Evolutionary conservation across 2,888 invertebrate genomes (phyloP), one percentile per base, ranked within the genome.

Genomic region (Ormyrus nitidulus): DNA sequence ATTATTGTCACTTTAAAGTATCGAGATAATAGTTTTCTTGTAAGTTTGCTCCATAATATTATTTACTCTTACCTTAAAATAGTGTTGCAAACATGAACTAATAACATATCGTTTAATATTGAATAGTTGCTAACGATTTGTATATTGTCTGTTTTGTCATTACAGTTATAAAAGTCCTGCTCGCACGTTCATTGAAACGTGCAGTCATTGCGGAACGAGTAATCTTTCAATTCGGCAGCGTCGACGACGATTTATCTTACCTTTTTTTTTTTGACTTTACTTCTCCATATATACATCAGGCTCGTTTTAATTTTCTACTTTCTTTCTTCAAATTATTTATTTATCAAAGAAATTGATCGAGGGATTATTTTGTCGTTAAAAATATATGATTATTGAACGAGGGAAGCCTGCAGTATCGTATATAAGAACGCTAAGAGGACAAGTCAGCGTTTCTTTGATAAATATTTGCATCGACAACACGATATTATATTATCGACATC

Each of bases 151-250:
- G 44, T 79, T 74, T 69, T 69, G 65, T 79, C 59, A 61, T 78
- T 78, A 53, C 72, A 73, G 65, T 19, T 53, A 19, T 34, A 54
- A 59, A 65, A 62, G 56, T 46, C 62, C 71, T 66, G 66, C 72
- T 48, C 58, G 46, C 59, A 49, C 11, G 65, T 75, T 51, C 56
- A 34, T 49, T 13, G 48, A 58, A 58, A 59, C 62, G 61, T 59
- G 53, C 46, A 56, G 34, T 34, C 34, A 34, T 34, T 4, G 34
- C 34, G 34, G 34, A 34, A 34, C 34, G 34, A 34, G 34, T 34
- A 34, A 34, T 79, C 70, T 81, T 83, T 84, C 84, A 84, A 84
- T 84, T 84, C 83, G 84, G 84, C 84, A 84, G 84, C 84, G 84
- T 84, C 84, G 58, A 48, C 66, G 66, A 65, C 64, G 70, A 66